phyloP scores from a whole-genome alignment of 2,797 vertebrate genomes.

The Austrolebias charrua region DNA sequence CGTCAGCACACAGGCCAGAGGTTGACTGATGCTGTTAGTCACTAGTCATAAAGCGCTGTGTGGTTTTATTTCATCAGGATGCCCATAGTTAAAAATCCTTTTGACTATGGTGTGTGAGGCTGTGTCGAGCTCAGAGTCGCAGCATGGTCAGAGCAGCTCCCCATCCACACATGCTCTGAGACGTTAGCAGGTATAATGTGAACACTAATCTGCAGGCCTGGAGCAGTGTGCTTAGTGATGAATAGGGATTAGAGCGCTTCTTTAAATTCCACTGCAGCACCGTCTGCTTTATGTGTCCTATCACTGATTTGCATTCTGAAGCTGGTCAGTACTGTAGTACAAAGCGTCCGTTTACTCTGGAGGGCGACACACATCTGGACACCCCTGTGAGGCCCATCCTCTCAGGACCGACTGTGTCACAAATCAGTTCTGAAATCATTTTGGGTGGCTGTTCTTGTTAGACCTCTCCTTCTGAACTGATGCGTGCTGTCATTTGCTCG shows the following conservation, averaged over 20 bases:
- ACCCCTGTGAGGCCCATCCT: constrained; percentile 33
- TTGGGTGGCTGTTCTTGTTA: constrained; percentile 33
- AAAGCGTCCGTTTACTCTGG: constrained; percentile 49
- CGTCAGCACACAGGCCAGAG: background rate
- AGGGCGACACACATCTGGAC: constrained; percentile 38
- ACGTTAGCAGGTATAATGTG: constrained; percentile 30
- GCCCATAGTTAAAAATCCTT: background rate
- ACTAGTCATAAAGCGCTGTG: background rate
- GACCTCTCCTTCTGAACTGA: constrained; percentile 33
- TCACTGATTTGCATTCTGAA: constrained; percentile 67
- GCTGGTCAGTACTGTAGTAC: constrained; percentile 40
- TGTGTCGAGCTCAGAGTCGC: constrained; percentile 18
- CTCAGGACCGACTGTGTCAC: constrained; percentile 22
- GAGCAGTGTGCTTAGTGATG: constrained; percentile 50
- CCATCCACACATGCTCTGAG: constrained; percentile 7
- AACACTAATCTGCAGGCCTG: constrained; percentile 45
- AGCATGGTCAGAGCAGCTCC: constrained; percentile 52
- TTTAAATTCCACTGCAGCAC: constrained; percentile 56
- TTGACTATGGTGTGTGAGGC: constrained; percentile 6
- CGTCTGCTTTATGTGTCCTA: constrained; percentile 44
- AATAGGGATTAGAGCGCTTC: constrained; percentile 61
- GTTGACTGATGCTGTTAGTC: background rate
- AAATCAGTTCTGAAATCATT: constrained; percentile 51
- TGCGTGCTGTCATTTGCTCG: constrained; percentile 39
- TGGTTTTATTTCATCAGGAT: constrained; percentile 8